phyloP scores from a whole-genome alignment of 2,888 invertebrate genomes.

The Pachycephus smyrnensis region DNA sequence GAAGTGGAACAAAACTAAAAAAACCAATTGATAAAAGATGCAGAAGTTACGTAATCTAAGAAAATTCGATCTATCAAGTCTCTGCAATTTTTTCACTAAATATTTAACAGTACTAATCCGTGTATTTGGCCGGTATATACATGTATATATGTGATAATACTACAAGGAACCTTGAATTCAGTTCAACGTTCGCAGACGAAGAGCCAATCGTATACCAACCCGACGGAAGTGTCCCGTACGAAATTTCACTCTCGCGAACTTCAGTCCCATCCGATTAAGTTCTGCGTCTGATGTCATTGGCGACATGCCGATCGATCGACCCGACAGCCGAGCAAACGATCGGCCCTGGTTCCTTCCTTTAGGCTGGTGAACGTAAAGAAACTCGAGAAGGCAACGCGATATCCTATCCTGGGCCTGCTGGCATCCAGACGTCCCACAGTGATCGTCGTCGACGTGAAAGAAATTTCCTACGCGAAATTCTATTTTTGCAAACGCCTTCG shows the following conservation, averaged over 20 bases:
- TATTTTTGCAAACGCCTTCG: background rate
- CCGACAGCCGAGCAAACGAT: background rate
- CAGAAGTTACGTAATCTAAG: background rate
- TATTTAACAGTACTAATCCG: too few species aligned
- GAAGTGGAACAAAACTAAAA: background rate
- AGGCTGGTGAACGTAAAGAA: background rate
- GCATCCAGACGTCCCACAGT: too few species aligned
- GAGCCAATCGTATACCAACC: background rate
- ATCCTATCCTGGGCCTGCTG: background rate
- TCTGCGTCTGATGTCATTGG: background rate
- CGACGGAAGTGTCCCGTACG: background rate
- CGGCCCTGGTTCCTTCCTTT: background rate
- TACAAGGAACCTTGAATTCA: background rate
- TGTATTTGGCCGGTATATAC: too few species aligned
- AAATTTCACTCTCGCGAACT: background rate
- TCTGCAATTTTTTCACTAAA: too few species aligned
- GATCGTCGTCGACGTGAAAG: too few species aligned
- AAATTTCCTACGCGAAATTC: slow-evolving; percentile 2
- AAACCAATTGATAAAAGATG: background rate
- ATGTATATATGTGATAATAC: too few species aligned
- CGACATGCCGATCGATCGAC: background rate
- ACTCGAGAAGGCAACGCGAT: background rate
- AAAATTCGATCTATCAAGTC: too few species aligned
- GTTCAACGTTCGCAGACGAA: background rate
- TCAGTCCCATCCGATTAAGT: background rate